These are phyloP conservation scores for Eclectus roratus DNA, from an alignment of 2,113 vertebrate genomes.

Conservation along the genomic window DNA sequence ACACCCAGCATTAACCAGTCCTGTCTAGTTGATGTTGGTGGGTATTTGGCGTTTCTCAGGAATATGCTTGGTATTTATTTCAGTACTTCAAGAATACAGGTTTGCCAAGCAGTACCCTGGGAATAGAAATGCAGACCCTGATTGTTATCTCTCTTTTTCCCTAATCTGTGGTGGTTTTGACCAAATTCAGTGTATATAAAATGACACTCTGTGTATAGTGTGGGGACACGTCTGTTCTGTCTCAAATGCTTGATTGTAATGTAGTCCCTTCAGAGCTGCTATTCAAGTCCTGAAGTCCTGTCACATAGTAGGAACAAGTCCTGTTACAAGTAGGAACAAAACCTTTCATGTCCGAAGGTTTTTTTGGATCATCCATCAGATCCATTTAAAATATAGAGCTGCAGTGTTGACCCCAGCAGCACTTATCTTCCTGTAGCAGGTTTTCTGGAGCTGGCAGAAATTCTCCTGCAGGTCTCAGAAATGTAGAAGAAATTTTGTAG, in stretches of 20 bases:
- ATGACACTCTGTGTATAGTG: background rate
- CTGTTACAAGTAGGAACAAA: no score
- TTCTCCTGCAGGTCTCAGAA: background rate
- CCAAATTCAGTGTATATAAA: background rate
- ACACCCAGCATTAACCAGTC: background rate
- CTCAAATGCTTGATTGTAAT: background rate
- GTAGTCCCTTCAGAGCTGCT: background rate
- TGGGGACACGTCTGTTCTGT: background rate
- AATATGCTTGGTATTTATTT: background rate
- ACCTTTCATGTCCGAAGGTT: background rate
- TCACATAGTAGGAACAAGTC: background rate
- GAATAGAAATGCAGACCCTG: background rate
- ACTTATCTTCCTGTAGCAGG: background rate
- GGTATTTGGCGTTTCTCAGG: background rate
- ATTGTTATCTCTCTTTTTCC: background rate
- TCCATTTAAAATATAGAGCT: background rate
- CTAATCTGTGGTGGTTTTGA: background rate
- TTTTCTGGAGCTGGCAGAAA: background rate
- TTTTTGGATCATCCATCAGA: background rate
- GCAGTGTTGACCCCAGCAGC: background rate
- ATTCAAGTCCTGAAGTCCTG: background rate
- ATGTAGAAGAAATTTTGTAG: background rate
- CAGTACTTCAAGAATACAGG: background rate
- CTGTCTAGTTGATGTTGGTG: background rate
- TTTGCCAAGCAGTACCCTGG: background rate